Evolutionary conservation across 2,797 vertebrate species (phyloP), one percentile per base, ranked within the genome.

Genomic region (Tolypeutes matacus): DNA sequence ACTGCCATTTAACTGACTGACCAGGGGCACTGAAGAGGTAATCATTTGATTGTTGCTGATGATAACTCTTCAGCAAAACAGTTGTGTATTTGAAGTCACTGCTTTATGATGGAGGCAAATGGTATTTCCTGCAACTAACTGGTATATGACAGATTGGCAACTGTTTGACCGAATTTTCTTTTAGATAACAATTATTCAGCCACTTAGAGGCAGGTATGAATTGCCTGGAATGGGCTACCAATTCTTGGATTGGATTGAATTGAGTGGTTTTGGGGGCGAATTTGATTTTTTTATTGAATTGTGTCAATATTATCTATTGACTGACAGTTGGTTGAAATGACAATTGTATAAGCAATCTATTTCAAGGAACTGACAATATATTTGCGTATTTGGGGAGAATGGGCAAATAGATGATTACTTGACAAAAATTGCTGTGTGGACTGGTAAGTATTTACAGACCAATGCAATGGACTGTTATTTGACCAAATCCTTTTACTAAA

Each of bases 241-340:
- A 46, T 46, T 5, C 8, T 7, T 39, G 72, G 75, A 36, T 2
- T 27, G 31, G 18, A 86, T 17, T n/a, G 65, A 82, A 91, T 1
- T 11, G 75, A 60, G 46, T 29, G 7, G 15, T 69, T 76, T 83
- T n/a, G 72, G 53, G 69, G 14, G 10, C 1, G 36, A 51, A 34
- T 31, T 62, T 49, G 29, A 65, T 42, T 77, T 70, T 23, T 13
- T 60, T n/a, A 88, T 64, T 81, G 23, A 56, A 91, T 76, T 62
- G 53, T 53, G 31, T 91, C 56, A 62, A 64, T 56, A 25, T 70
- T 76, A 73, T 88, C 34, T 80, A 67, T n/a, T 21, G 67, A 89
- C 53, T 51, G 25, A 2, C 51, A 6, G 51, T n/a, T 89, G 31
- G n/a, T 67, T 67, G 65, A 20, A 39, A 31, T 17, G 8, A 13